A percentile compares a stretch with the other conserved stretches of the same genome.
phyloP scores from a whole-genome alignment of 2,888 invertebrate species.

The Drosophila limbata region DNA sequence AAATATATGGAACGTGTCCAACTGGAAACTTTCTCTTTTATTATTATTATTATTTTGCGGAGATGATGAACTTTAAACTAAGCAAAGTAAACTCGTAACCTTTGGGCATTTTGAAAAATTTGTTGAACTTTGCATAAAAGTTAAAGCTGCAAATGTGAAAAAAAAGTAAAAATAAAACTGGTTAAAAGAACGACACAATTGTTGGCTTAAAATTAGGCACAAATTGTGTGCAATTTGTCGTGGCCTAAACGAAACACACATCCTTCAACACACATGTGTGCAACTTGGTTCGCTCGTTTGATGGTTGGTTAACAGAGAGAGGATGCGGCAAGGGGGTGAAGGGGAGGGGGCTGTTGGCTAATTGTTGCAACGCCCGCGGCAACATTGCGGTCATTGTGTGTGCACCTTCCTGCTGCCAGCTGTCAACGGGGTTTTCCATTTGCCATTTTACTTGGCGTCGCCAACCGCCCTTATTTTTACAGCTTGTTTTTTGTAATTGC shows the following conservation, averaged over 20 bases:
- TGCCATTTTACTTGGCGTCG: conserved; percentile 32
- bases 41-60: neutral
- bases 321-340: neutral
- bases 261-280: conserved; percentile 26
- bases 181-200: conserved; percentile 46
- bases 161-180: neutral
- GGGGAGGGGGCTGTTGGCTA: conserved; percentile 45
- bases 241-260: conserved; percentile 46
- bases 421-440: conserved; percentile 56
- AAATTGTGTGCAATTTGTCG: conserved; percentile 74
- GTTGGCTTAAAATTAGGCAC: conserved; percentile 71
- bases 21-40: neutral
- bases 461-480: conserved; percentile 24
- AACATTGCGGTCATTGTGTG: conserved; percentile 57
- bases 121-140: conserved; percentile 3
- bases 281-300: conserved; percentile 39
- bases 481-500: conserved; percentile 68
- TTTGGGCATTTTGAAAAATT: neutral
- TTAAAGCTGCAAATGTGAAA: neutral
- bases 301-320: neutral
- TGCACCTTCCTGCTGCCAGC: conserved; percentile 53
- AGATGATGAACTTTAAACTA: neutral
- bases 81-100: neutral
- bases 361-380: conserved; percentile 72
- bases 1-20: neutral